phyloP scores from a whole-genome alignment of 2,888 invertebrate genomes.

The Eupithecia dodoneata region DNA sequence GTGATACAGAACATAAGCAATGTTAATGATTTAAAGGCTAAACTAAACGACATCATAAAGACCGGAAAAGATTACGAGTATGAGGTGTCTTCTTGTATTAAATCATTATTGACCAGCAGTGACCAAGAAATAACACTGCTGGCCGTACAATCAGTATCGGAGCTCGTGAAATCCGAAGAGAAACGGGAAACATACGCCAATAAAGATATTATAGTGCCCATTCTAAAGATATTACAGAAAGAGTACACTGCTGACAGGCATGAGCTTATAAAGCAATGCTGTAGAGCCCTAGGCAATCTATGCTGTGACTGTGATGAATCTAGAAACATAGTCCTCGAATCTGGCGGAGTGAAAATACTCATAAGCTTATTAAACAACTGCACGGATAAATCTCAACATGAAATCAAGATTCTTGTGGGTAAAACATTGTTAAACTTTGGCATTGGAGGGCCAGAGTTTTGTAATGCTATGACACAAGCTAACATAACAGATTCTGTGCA shows the following conservation, averaged over 20 bases:
- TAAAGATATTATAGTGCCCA: slow-evolving; percentile 83
- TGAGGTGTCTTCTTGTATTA: slow-evolving; percentile 74
- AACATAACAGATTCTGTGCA: slow-evolving; percentile 82
- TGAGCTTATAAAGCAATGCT: slow-evolving; percentile 88
- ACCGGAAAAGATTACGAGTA: slow-evolving; percentile 76
- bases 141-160: slow-evolving; percentile 90
- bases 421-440: slow-evolving; percentile 92
- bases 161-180: slow-evolving; percentile 90
- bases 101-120: slow-evolving; percentile 70
- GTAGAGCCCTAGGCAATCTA: slow-evolving; percentile 94
- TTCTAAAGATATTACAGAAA: slow-evolving; percentile 81
- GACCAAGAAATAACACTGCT: slow-evolving; percentile 81
- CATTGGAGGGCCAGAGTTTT: slow-evolving; percentile 88
- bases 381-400: slow-evolving; percentile 64
- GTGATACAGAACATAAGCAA: slow-evolving; percentile 74
- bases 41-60: slow-evolving; percentile 75
- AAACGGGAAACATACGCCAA: slow-evolving; percentile 89
- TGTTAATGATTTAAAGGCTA: slow-evolving; percentile 71
- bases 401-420: slow-evolving; percentile 86
- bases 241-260: slow-evolving; percentile 67
- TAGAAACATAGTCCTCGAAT: slow-evolving; percentile 78
- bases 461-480: slow-evolving; percentile 84
- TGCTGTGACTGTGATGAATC: slow-evolving; percentile 93
- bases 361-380: slow-evolving; percentile 68
- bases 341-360: slow-evolving; percentile 79